These are phyloP conservation scores for Acanthoscelides obtectus DNA, from an alignment of 2,888 invertebrate species.

Conservation along the genomic window DNA sequence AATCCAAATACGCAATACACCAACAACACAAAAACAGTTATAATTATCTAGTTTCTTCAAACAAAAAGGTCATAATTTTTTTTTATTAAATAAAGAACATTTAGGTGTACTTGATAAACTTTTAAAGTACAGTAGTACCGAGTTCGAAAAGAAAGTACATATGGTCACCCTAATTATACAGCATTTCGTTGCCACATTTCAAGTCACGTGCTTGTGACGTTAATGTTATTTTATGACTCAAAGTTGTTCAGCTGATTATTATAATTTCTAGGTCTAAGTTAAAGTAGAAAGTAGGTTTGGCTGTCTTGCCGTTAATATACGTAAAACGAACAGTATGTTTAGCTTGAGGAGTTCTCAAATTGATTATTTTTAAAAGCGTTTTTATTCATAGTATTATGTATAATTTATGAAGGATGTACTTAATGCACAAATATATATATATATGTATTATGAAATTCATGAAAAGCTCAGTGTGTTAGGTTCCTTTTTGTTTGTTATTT, in stretches of 20 bases:
- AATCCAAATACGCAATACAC: too few relatives aligned
- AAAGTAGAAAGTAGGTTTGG: not conserved
- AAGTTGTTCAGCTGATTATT: not conserved
- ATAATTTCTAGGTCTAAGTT: not conserved
- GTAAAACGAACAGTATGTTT: not conserved
- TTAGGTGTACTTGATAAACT: too few relatives aligned
- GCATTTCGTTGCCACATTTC: too few relatives aligned
- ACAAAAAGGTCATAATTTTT: too few relatives aligned
- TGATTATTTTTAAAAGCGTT: not conserved
- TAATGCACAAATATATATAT: not conserved
- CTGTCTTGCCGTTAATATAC: not conserved
- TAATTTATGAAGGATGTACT: not conserved
- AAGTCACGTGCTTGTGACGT: not conserved
- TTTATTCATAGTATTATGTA: not conserved
- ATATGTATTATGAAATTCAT: not conserved
- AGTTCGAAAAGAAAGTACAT: too few relatives aligned
- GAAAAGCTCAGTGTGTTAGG: not conserved
- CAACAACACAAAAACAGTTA: too few relatives aligned
- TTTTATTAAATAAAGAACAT: too few relatives aligned
- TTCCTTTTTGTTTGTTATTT: not conserved
- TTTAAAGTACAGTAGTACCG: too few relatives aligned
- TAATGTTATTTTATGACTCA: not conserved
- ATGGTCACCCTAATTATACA: too few relatives aligned
- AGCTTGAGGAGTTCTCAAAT: not conserved
- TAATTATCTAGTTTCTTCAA: too few relatives aligned